Conservation (phyloP, 2,888 invertebrate genomes). For the Tinea semifulvella region DNA sequence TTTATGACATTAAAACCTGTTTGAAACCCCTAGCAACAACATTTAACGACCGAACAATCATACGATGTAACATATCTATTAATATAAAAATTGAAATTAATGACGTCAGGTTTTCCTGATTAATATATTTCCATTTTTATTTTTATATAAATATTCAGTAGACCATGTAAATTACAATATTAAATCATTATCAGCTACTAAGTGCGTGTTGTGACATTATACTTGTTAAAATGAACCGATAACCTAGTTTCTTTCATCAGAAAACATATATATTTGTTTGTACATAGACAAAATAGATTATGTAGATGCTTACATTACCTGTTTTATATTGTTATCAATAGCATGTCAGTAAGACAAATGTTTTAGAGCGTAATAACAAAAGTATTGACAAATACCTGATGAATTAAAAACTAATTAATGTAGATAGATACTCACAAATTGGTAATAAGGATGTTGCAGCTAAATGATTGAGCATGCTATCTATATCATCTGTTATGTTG, state of each 20-base stretch:
- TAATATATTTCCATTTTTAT: not conserved
- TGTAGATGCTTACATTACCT: not conserved
- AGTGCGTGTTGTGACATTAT: conserved; percentile 10
- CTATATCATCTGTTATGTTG: too few species aligned
- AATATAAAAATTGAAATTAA: conserved; percentile 1
- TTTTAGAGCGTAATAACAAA: too few species aligned
- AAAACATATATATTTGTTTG: conserved; percentile 6
- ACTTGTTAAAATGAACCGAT: conserved; percentile 6
- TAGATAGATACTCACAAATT: too few species aligned
- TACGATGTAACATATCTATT: conserved; percentile 1
- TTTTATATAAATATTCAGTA: conserved; percentile 5
- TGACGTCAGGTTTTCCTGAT: conserved; percentile 1
- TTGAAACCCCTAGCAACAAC: conserved; percentile 9
- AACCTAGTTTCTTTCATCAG: conserved; percentile 9
- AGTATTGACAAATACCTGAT: too few species aligned
- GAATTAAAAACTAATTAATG: too few species aligned
- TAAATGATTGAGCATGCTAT: too few species aligned
- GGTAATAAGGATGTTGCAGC: too few species aligned
- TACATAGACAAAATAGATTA: conserved; percentile 7
- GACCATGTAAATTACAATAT: conserved; percentile 5
- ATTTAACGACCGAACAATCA: conserved; percentile 1
- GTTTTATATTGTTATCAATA: conserved; percentile 8
- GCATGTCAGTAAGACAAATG: too few species aligned
- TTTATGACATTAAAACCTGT: conserved; percentile 1
- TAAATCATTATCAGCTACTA: conserved; percentile 3